Conservation (phyloP, 2,797 vertebrate species). For the Lacerta agilis region DNA sequence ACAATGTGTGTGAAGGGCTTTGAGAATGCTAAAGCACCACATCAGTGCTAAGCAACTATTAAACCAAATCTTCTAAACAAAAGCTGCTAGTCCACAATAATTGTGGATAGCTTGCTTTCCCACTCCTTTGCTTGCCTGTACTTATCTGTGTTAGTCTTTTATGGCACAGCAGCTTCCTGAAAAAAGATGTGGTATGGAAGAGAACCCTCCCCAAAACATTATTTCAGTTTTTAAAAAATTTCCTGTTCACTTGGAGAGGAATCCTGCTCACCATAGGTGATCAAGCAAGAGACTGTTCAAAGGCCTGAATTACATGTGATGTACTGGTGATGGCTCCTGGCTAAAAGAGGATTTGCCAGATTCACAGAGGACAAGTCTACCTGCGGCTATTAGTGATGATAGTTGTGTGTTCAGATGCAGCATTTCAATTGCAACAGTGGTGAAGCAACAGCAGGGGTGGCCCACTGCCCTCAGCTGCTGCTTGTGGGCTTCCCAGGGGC, state of each 20-base stretch:
- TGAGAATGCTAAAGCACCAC: not conserved
- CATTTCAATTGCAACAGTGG: too few relatives aligned
- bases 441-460: not conserved
- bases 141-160: not conserved
- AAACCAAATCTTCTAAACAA: not conserved
- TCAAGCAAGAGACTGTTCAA: not conserved
- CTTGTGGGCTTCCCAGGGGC: too few relatives aligned
- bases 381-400: not conserved
- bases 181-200: not conserved
- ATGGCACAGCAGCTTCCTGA: not conserved
- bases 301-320: not conserved
- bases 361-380: not conserved
- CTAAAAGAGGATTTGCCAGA: not conserved
- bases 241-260: not conserved
- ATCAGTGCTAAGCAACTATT: not conserved
- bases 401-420: not conserved
- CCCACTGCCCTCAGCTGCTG: not conserved
- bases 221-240: not conserved
- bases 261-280: not conserved
- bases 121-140: not conserved
- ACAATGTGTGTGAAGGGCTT: too few relatives aligned
- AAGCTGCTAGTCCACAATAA: not conserved
- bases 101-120: not conserved
- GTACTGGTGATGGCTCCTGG: not conserved
- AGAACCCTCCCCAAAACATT: too few relatives aligned